Evolutionary conservation across 2,888 invertebrate genomes (phyloP), one percentile per base, ranked within the genome.

Genomic region (Megamerina dolium): DNA sequence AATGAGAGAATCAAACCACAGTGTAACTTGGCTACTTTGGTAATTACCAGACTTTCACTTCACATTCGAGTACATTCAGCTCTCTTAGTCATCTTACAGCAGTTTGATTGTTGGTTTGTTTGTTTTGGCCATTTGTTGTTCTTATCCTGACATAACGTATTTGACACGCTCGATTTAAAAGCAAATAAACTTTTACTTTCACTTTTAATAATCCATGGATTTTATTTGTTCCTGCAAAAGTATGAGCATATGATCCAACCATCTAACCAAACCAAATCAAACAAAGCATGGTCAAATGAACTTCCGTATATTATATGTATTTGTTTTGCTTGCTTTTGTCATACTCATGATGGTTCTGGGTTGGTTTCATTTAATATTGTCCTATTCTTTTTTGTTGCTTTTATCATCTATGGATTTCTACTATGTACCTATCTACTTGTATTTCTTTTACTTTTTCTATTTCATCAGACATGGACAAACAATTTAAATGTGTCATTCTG

Each of bases 401-500:
- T 17, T 19, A 37, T 21, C 23, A 29, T 9, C 4, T n/a, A 21
- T 13, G n/a, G 13, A 18, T 8, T 27, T 27, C 13, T 27, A n/a
- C 27, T 5, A 27, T 23, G 6, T 23, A 9, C 6, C 26, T 23
- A 6, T 9, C 6, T 23, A 9, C 18, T 35, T 21, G 21, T 20
- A 14, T 35, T 35, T 21, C 32, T 16, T 32, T 32, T 26, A 12
- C 8, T 12, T 17, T 16, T 32, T 30, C n/a, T 16, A 14, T 35
- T 35, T n/a, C 13, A 14, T 3, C 3, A 17, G 21, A 21, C 6
- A 5, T 35, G 21, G 13, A 32, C 37, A 45, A 45, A 37, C 39
- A 45, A 40, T 45, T 45, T 31, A 41, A 45, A 45, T 41, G 45
- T 45, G 45, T 41, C 41, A 41, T 41, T 35, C 37, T 41, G 27